Percentiles rank a stretch among this genome's conserved stretches.
These are phyloP conservation scores for Scrobipalpa costella DNA, from an alignment of 2,888 invertebrate genomes.

Conservation along the genomic window DNA sequence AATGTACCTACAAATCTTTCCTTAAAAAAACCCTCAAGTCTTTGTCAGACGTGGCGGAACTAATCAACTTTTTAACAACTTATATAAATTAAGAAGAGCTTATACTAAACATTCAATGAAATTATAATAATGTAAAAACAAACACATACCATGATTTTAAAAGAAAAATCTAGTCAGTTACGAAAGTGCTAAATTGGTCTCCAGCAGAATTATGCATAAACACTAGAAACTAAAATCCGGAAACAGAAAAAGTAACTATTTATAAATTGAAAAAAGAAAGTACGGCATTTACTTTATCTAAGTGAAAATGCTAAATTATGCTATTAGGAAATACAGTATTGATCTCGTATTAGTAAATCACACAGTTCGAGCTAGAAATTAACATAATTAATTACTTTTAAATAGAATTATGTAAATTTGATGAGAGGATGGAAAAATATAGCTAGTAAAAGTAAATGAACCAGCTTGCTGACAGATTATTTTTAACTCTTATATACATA, in stretches of 20 bases:
- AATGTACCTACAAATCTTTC: too few species aligned
- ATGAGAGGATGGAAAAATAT: not conserved
- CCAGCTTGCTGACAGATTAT: too few species aligned
- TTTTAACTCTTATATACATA: too few species aligned
- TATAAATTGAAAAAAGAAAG: not conserved
- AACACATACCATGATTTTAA: too few species aligned
- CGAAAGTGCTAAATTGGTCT: too few species aligned
- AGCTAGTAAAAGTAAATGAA: not conserved
- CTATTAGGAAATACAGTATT: not conserved
- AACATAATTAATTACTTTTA: slow-evolving; percentile 1
- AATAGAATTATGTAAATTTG: not conserved
- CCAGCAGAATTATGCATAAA: not conserved
- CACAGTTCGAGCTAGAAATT: not conserved
- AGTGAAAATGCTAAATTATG: not conserved
- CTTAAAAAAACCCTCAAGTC: too few species aligned
- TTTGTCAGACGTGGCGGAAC: too few species aligned
- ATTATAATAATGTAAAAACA: too few species aligned
- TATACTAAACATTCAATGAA: too few species aligned
- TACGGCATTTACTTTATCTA: not conserved
- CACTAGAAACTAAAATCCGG: not conserved
- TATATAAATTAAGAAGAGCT: too few species aligned
- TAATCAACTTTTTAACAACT: too few species aligned
- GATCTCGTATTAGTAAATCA: not conserved
- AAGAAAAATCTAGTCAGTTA: too few species aligned
- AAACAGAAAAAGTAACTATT: not conserved